Base-by-base conservation (phyloP, 2,113 vertebrate genomes). In the Tor tambroides region DNA sequence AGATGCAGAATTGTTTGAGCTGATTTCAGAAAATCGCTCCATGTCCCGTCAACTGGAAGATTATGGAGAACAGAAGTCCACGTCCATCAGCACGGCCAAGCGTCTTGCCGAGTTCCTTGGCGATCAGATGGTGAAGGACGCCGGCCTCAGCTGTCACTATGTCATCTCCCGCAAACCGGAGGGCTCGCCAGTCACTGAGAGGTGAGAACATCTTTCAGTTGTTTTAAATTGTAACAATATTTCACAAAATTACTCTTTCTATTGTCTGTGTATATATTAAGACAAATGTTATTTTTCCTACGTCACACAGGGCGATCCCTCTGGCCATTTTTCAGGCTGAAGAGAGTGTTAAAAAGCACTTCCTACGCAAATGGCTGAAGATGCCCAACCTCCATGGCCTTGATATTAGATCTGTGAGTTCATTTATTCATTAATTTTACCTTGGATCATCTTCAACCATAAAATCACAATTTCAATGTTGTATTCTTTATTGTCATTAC, bases 111-210 rank as follows among this genome's bases (percentile, higher is more conserved):
- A 99, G 94, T 99, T 99, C 88, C 93, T 99, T 86, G 98, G 98
- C 2, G 98, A 99, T 85, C 97, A 99, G 90, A 99, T 99, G 98
- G 98, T 99, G 88, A 99, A 98, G 90, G 98, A 99, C 0, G 97
- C 97, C 0, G 98, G 98, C 26, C 93, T 99, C 90, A 99, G 98
- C 94, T 99, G 98, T 89, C 96, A 97, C 19, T 99, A 98, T 80
- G 95, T 99, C 85, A 99, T 99, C 92, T 99, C 98, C 43, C 95
- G 96, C 87, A 99, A 98, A 87, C 98, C 98, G 0, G 98, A 99
- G 91, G 98, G 98, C 0, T 96, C 98, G 2, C 98, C 98, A 0
- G 97, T 99, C 88, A 99, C 98, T 0, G 98, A 99, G 89, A 96
- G 98, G 98, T 98, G 90, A 28, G 87, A 23, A 61, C 54, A 23